These are phyloP conservation scores for Lepus townsendii DNA, from an alignment of 2,797 vertebrate species.

Conservation along the genomic window DNA sequence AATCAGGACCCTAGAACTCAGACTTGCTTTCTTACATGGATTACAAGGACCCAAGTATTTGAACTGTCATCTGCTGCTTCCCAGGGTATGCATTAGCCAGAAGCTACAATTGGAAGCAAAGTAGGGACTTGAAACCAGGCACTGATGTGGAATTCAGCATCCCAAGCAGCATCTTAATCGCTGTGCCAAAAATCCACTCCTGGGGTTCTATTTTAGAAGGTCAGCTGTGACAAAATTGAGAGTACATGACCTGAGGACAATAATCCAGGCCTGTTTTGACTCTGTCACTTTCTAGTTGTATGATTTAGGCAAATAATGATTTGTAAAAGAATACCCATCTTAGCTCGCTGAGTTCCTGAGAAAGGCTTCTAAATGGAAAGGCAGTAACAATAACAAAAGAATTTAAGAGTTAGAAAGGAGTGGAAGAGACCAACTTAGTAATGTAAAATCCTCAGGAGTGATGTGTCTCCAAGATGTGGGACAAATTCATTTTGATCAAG, in stretches of 20 bases:
- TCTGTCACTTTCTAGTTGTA: background rate
- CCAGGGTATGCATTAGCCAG: too few species aligned
- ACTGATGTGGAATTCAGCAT: too few species aligned
- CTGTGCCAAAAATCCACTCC: too few species aligned
- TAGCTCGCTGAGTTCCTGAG: constrained; percentile 21
- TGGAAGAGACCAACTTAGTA: constrained; percentile 28
- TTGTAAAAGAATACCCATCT: constrained; percentile 11
- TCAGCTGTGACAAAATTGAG: background rate
- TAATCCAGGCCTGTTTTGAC: background rate
- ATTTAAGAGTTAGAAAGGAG: background rate
- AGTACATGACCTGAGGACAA: background rate
- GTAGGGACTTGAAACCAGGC: too few species aligned
- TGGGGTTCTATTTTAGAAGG: background rate
- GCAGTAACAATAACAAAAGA: constrained; percentile 13
- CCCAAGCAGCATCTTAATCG: too few species aligned
- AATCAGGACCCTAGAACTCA: too few species aligned
- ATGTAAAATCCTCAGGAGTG: background rate
- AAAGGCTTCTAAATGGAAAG: constrained; percentile 19
- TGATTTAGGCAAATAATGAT: constrained; percentile 21
- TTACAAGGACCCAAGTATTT: too few species aligned
- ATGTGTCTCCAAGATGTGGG: background rate
- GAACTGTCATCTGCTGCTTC: too few species aligned
- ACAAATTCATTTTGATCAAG: background rate
- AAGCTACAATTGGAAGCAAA: too few species aligned
- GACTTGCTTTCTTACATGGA: too few species aligned